Percentiles rank a stretch among this genome's conserved stretches.
Conservation (phyloP, 2,797 vertebrate genomes). For the Enteromius argenteus region DNA sequence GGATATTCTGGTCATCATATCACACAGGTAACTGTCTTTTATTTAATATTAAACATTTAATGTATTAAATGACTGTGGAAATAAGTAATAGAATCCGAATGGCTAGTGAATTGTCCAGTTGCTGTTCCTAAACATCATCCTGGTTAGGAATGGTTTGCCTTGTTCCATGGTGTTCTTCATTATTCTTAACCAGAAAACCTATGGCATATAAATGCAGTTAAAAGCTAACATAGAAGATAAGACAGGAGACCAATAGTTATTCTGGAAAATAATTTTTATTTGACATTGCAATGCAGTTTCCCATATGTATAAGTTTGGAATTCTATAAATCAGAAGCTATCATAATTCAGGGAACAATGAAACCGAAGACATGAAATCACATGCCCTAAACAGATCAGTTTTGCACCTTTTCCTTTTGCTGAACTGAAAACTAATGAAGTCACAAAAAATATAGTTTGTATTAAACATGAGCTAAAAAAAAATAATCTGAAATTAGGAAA, state of each 20-base stretch:
- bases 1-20: neutral
- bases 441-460: neutral
- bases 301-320: slow-evolving; percentile 66
- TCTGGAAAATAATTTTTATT: slow-evolving; percentile 83
- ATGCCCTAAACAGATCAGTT: slow-evolving; percentile 66
- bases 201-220: neutral
- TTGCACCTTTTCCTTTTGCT: neutral
- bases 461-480: neutral
- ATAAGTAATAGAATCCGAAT: neutral
- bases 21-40: neutral
- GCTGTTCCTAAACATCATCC: neutral
- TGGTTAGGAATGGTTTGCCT: neutral
- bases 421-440: neutral
- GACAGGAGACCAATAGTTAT: slow-evolving; percentile 36
- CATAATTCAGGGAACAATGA: slow-evolving; percentile 68
- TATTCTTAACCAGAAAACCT: neutral
- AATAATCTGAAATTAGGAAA: slow-evolving; percentile 44
- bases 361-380: slow-evolving; percentile 62
- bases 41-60: slow-evolving; percentile 3
- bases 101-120: neutral
- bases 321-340: slow-evolving; percentile 51
- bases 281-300: slow-evolving; percentile 73
- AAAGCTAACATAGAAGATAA: neutral
- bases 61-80: neutral
- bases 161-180: neutral